A percentile compares a stretch with the other conserved stretches of the same genome.
These are phyloP conservation scores for Apamea anceps DNA, from an alignment of 2,888 invertebrate species.

Conservation along the genomic window DNA sequence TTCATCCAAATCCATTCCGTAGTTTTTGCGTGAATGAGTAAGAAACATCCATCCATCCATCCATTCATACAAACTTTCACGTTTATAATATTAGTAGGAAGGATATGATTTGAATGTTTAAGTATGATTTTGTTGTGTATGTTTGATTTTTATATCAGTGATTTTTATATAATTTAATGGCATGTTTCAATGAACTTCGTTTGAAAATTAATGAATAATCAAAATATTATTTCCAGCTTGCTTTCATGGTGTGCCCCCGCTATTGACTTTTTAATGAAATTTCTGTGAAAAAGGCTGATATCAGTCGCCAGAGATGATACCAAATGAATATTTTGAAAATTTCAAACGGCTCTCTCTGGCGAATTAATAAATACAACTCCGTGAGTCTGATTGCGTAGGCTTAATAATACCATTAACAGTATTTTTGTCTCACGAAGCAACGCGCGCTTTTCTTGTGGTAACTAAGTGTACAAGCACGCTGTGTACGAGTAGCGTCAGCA, in stretches of 20 bases:
- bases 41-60: no score
- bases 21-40: no score
- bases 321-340: neutral
- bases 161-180: no score
- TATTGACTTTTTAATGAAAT: neutral
- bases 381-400: neutral
- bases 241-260: neutral
- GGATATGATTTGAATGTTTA: no score
- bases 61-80: no score
- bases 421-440: neutral
- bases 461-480: neutral
- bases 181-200: no score
- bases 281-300: neutral
- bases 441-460: neutral
- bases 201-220: no score
- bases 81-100: no score
- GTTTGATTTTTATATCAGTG: no score
- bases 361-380: neutral
- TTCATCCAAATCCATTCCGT: no score
- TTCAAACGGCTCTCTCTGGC: neutral
- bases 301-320: neutral
- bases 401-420: neutral
- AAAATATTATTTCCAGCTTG: neutral
- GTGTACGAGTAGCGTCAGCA: neutral
- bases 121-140: no score